A percentile compares a stretch with the other conserved stretches of the same genome.
These are phyloP conservation scores for Eutolmus rufibarbis DNA, from an alignment of 2,888 invertebrate species.

Conservation along the genomic window DNA sequence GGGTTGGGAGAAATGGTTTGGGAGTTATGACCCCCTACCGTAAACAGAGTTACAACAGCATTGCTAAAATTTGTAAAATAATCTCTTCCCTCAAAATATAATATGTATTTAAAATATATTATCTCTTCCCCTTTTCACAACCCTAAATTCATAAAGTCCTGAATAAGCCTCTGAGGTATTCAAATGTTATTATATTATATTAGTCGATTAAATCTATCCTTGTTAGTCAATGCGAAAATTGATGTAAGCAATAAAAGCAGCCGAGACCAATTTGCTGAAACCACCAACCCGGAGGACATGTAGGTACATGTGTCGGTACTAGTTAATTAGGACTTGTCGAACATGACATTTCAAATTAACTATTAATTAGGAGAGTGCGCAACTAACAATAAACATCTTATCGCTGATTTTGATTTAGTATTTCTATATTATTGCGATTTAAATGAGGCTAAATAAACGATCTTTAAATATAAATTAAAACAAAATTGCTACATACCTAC, in stretches of 20 bases:
- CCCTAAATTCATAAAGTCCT: neutral
- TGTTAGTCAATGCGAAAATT: neutral
- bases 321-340: neutral
- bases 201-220: neutral
- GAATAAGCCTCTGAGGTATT: neutral
- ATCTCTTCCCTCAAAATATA: neutral
- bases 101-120: neutral
- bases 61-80: too few species aligned
- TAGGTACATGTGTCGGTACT: neutral
- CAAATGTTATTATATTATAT: neutral
- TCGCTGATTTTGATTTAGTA: neutral
- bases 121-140: neutral
- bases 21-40: too few species aligned
- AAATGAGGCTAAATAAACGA: neutral
- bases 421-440: neutral
- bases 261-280: neutral
- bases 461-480: neutral
- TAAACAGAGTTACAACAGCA: too few species aligned
- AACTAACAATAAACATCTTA: neutral
- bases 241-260: neutral
- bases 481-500: too few species aligned
- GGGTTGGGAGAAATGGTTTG: too few species aligned
- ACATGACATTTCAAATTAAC: neutral
- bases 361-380: neutral
- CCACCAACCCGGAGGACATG: neutral